Conservation (phyloP, 2,888 invertebrate species). For the Zootermopsis nevadensis region DNA sequence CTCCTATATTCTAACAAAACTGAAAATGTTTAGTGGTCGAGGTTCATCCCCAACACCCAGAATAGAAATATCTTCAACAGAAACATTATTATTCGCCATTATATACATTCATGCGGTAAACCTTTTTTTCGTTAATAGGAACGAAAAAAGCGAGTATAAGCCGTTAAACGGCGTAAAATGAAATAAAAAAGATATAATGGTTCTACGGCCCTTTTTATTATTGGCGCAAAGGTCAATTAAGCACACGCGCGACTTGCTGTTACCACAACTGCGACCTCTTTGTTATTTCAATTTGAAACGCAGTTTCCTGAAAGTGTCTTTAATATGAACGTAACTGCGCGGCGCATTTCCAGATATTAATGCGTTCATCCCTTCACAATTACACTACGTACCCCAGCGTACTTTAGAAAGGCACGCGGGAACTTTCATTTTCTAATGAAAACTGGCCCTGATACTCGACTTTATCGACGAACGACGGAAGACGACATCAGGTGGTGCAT, state of each 20-base stretch:
- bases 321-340: too few relatives aligned
- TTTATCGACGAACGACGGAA: too few relatives aligned
- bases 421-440: too few relatives aligned
- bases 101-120: conserved; percentile 23
- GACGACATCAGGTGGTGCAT: too few relatives aligned
- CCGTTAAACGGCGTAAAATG: conserved; percentile 28
- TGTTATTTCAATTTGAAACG: not conserved
- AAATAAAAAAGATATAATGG: conserved; percentile 9
- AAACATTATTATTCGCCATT: conserved; percentile 20
- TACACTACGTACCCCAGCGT: too few relatives aligned
- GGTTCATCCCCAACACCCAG: not conserved
- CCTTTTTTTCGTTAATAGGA: conserved; percentile 4
- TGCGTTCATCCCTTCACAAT: too few relatives aligned
- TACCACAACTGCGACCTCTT: not conserved
- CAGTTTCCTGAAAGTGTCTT: not conserved
- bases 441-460: too few relatives aligned
- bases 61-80: not conserved
- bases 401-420: too few relatives aligned
- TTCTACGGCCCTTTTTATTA: not conserved
- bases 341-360: too few relatives aligned
- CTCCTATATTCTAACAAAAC: conserved; percentile 8
- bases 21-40: conserved; percentile 35
- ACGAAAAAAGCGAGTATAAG: not conserved
- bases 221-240: conserved; percentile 2
- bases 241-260: not conserved